Conservation (phyloP, 2,797 vertebrate species). For the Coendou prehensilis region DNA sequence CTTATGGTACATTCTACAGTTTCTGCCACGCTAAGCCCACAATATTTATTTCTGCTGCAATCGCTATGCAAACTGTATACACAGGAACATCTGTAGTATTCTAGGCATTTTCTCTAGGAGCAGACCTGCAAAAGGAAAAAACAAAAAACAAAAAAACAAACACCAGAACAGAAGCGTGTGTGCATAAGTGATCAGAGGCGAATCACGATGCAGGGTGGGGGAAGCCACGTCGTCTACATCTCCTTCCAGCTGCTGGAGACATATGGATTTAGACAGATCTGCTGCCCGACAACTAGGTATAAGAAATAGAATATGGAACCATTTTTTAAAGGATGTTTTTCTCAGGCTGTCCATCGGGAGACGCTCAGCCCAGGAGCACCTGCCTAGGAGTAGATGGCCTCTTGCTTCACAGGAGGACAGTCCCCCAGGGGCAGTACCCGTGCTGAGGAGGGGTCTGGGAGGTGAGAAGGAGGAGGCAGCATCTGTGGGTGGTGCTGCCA, state of each 20-base stretch:
- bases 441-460: accelerated
- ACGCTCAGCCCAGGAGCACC: not conserved
- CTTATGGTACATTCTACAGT: not conserved
- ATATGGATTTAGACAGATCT: accelerated
- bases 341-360: not conserved
- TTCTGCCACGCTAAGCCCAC: not conserved
- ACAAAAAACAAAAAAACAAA: too few relatives aligned
- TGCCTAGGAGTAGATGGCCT: accelerated
- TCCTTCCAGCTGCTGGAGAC: not conserved
- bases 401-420: not conserved
- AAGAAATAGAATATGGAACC: not conserved
- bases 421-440: not conserved
- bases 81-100: not conserved
- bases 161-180: accelerated
- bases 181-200: not conserved
- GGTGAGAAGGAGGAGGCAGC: accelerated
- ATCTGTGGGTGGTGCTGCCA: accelerated
- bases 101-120: not conserved
- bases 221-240: not conserved
- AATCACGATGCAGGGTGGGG: accelerated
- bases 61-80: accelerated
- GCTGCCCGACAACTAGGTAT: not conserved
- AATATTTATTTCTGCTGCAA: not conserved
- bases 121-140: not conserved
- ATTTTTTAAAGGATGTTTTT: not conserved